Conservation (phyloP, 2,113 vertebrate genomes). For the Zosterops hypoxanthus region DNA sequence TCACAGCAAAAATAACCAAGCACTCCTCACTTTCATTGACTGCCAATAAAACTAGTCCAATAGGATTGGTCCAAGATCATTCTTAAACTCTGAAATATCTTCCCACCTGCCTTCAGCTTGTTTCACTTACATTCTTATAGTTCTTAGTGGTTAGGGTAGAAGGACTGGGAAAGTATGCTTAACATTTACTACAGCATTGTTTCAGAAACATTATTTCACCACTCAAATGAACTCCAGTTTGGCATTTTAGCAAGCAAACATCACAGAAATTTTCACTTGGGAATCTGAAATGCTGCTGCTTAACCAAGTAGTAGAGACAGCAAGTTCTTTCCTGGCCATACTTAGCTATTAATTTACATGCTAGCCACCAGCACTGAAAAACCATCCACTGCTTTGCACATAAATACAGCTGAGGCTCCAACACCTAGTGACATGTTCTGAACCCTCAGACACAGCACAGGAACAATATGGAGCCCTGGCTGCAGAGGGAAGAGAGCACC, state of each 20-base stretch:
- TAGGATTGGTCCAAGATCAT: not conserved
- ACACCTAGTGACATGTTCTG: not conserved
- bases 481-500: not conserved
- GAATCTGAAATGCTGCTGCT: not conserved
- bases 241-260: not conserved
- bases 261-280: not conserved
- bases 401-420: not conserved
- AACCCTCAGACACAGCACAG: not conserved
- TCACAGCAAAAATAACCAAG: not conserved
- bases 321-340: not conserved
- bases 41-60: slow-evolving; percentile 2
- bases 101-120: not conserved
- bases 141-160: not conserved
- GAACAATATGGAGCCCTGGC: not conserved
- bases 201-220: not conserved
- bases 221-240: not conserved
- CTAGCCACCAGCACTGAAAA: not conserved
- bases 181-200: not conserved
- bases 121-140: not conserved
- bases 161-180: not conserved
- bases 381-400: not conserved
- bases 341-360: not conserved
- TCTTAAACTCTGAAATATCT: not conserved
- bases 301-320: not conserved
- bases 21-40: not conserved